Base-by-base conservation (phyloP, 2,797 vertebrate genomes). In the Neoniphon sammara region DNA sequence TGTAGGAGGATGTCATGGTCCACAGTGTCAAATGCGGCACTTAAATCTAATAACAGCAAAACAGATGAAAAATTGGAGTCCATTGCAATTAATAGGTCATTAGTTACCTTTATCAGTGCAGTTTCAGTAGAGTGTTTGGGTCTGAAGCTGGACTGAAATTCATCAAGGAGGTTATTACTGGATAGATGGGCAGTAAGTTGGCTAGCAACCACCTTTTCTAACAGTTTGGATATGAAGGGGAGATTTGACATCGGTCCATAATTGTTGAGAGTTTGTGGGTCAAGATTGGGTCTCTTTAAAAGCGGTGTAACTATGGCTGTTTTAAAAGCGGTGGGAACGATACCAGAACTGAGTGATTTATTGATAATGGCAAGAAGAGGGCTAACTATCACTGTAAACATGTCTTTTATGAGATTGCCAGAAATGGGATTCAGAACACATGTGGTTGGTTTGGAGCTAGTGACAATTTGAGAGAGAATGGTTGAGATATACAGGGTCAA, bases 161-260 rank as follows among this genome's bases (percentile, higher is more conserved):
- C 11, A 61, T 21, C 59, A 23, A 21, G 0, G 18, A 59, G 14
- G n/a, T n/a, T 59, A 36, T 59, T 59, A 3, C 18, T 30, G 25
- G 18, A 18, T 4, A 58, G 30, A 58, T 59, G n/a, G 31, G 31
- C 57, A 18, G 10, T 34, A 18, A 42, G 11, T 20, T 59, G 34
- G 15, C 18, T 47, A 47, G 46, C 17, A 17, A 47, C 18, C 14
- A 17, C 15, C 15, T 4, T 47, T 47, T 59, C 5, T 10, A 23
- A 18, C 30, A 58, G 17, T n/a, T 58, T 58, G 56, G 56, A 58
- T 15, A 20, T 30, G 56, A 58, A 58, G 12, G 55, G 56, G 30
- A n/a, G 30, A 20, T 39, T 59, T 17, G 10, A 59, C 4, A 59
- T 59, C 2, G 18, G 31, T 20, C 34, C 21, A 21, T 60, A 60